phyloP scores from a whole-genome alignment of 2,797 vertebrate species.

The Martes flavigula region DNA sequence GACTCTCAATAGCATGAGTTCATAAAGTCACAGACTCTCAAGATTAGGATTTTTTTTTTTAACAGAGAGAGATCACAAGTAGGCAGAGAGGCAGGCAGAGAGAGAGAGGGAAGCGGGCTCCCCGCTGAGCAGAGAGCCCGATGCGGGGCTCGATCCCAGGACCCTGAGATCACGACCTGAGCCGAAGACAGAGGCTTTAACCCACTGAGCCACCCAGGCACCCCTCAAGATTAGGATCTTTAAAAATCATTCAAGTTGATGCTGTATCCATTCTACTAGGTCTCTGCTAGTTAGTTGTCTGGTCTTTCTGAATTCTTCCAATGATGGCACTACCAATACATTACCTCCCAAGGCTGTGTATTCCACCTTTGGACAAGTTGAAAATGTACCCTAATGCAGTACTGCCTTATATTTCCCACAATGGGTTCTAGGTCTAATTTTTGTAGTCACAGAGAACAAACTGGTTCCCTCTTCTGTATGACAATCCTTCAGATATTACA shows the following conservation, averaged over 20 bases:
- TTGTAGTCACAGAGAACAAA: not conserved
- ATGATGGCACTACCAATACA: not conserved
- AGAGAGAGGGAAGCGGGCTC: too few species aligned
- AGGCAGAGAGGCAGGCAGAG: too few species aligned
- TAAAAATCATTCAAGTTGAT: conserved; percentile 2
- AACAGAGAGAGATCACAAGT: too few species aligned
- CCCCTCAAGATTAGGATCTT: not conserved
- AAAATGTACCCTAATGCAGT: not conserved
- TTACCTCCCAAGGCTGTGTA: not conserved
- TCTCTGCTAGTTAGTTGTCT: not conserved
- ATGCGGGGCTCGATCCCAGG: too few species aligned
- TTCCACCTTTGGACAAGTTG: not conserved
- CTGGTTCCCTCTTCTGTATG: not conserved
- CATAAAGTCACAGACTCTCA: conserved; percentile 37
- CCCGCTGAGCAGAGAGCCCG: too few species aligned
- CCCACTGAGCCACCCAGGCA: too few species aligned
- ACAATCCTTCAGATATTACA: not conserved
- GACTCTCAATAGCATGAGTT: not conserved
- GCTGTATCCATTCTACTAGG: not conserved
- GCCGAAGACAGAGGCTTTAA: too few species aligned
- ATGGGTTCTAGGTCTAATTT: not conserved
- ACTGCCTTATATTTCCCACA: conserved; percentile 7
- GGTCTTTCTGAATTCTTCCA: conserved; percentile 25
- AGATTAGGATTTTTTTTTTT: not conserved
- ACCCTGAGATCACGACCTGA: too few species aligned